phyloP scores from a whole-genome alignment of 2,113 vertebrate species.

The Varanus salvator region DNA sequence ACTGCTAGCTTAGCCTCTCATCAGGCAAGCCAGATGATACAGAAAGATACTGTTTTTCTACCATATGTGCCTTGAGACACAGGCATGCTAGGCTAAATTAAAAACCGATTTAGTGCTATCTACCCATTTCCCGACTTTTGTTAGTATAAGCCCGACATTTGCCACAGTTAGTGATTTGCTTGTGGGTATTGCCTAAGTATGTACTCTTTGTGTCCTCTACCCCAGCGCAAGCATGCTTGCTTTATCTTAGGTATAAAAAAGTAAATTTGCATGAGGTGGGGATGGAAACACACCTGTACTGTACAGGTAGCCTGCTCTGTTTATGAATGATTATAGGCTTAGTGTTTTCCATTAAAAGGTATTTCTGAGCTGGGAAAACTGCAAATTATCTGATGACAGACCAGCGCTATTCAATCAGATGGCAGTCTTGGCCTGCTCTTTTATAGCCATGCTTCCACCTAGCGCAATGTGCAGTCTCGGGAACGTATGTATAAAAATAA shows the following conservation, averaged over 20 bases:
- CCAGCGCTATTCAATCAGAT: not conserved
- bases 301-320: not conserved
- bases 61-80: conserved; percentile 34
- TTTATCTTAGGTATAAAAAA: not conserved
- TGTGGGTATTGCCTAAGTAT: not conserved
- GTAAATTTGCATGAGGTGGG: not conserved
- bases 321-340: not conserved
- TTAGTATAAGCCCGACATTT: conserved; percentile 31
- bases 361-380: not conserved
- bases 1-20: conserved; percentile 25
- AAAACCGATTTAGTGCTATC: conserved; percentile 26
- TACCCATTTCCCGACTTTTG: conserved; percentile 17
- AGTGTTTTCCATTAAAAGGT: not conserved
- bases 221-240: not conserved
- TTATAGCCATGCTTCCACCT: not conserved
- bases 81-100: conserved; percentile 26
- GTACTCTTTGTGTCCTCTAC: not conserved
- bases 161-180: conserved; percentile 15
- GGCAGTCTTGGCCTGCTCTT: not conserved
- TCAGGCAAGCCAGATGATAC: conserved; percentile 32
- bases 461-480: not conserved
- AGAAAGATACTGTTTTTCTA: conserved; percentile 21
- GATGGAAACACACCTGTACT: not conserved
- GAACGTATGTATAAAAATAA: conserved; percentile 13
- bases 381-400: not conserved